Percentiles rank a stretch among this genome's conserved stretches.
Evolutionary conservation across 1,140 invertebrate genomes (phyloP).

Genomic region (Drosophila willistoni): DNA sequence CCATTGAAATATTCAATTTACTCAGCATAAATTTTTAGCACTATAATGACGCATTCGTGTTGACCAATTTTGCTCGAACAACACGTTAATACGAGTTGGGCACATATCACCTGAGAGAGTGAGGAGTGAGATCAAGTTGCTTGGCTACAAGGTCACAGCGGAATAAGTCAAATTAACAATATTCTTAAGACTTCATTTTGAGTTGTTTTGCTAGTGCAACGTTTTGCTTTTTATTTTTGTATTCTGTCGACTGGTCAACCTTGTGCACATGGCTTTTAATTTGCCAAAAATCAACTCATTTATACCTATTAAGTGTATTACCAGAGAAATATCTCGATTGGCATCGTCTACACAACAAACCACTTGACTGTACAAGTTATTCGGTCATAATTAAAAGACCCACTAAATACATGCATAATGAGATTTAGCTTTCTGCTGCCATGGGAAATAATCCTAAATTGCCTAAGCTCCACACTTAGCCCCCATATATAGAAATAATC

Average conservation of each 20-base stretch:
- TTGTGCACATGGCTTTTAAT: slow-evolving; percentile 37
- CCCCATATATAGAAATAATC: not conserved
- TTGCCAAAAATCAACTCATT: slow-evolving; percentile 2
- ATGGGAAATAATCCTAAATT: slow-evolving; percentile 33
- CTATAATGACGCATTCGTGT: not conserved
- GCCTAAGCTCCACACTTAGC: slow-evolving; percentile 13
- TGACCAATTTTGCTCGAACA: slow-evolving; percentile 11
- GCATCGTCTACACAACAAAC: slow-evolving; percentile 28
- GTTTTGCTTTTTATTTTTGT: slow-evolving; percentile 1
- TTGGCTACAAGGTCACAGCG: slow-evolving; percentile 1
- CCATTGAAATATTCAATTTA: slow-evolving; percentile 15
- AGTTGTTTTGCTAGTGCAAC: slow-evolving; percentile 2
- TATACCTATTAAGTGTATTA: not conserved
- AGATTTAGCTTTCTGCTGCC: slow-evolving; percentile 3
- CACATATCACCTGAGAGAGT: slow-evolving; percentile 5
- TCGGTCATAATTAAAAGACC: slow-evolving; percentile 49
- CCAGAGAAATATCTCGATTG: not conserved
- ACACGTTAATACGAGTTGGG: not conserved
- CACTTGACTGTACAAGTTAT: slow-evolving; percentile 23
- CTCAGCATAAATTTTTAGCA: slow-evolving; percentile 28
- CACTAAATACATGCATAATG: slow-evolving; percentile 59
- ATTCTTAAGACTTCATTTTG: slow-evolving; percentile 56
- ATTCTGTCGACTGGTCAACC: slow-evolving; percentile 41
- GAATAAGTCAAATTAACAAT: slow-evolving; percentile 21
- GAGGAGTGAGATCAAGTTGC: slow-evolving; percentile 11